Conservation (phyloP, 2,113 vertebrate genomes). For the Paradoxurus hermaphroditus region DNA sequence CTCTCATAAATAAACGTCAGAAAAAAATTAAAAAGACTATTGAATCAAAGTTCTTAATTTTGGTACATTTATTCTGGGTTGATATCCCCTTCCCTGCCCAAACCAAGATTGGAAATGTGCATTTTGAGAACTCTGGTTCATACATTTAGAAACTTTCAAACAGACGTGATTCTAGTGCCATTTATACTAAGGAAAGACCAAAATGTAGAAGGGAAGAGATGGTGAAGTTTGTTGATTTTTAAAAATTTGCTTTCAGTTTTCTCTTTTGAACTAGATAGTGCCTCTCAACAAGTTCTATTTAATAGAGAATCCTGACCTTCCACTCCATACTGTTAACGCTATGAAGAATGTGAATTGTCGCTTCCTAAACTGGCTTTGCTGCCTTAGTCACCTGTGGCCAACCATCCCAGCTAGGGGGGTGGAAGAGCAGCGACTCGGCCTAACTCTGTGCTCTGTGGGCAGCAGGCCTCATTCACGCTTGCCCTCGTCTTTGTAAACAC, state of each 20-base stretch:
- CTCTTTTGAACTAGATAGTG: background rate
- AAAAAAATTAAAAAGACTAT: too few species aligned
- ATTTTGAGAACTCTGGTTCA: background rate
- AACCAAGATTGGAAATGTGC: background rate
- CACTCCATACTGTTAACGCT: background rate
- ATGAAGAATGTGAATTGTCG: background rate
- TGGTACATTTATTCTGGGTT: background rate
- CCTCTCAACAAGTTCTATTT: background rate
- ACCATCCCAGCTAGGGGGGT: background rate
- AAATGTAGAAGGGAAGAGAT: background rate
- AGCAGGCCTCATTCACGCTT: background rate
- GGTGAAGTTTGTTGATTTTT: background rate
- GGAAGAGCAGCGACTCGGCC: background rate
- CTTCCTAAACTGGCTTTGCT: background rate
- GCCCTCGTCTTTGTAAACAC: background rate
- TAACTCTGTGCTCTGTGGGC: background rate
- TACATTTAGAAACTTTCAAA: background rate
- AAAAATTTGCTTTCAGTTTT: background rate
- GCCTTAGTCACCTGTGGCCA: background rate
- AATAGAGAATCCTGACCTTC: background rate
- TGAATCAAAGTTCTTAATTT: slow-evolving; percentile 1
- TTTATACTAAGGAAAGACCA: background rate
- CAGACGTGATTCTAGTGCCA: background rate
- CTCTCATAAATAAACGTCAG: too few species aligned
- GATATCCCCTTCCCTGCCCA: background rate